phyloP scores from a whole-genome alignment of 2,888 invertebrate species.

The Meandrusa payeni region DNA sequence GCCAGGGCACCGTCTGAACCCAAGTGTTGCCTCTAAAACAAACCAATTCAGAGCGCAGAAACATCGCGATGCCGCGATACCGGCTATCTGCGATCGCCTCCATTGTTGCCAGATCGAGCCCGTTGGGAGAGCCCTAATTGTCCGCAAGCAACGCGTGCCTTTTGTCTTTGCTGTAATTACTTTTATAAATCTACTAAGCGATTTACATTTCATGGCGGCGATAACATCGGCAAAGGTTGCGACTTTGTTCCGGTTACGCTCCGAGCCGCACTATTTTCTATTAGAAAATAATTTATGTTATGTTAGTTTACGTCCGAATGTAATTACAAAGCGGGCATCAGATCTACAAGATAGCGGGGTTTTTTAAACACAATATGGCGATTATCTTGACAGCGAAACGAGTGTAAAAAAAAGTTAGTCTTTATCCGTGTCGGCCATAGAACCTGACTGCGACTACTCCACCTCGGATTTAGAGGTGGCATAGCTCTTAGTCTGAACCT shows the following conservation, averaged over 20 bases:
- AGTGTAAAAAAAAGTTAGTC: no score
- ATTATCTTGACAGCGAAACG: no score
- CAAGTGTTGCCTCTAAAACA: conserved; percentile 44
- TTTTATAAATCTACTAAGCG: conserved; percentile 34
- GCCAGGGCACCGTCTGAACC: conserved; percentile 24
- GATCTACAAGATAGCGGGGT: conserved; percentile 4
- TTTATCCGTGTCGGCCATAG: no score
- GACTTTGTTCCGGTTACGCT: conserved; percentile 37
- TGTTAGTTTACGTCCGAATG: conserved; percentile 27
- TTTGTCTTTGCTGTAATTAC: conserved; percentile 36
- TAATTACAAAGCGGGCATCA: conserved; percentile 30
- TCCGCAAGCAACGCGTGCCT: conserved; percentile 39
- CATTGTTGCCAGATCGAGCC: conserved; percentile 46
- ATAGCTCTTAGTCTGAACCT: no score
- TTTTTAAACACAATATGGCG: conserved; percentile 18
- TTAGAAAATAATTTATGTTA: conserved; percentile 35
- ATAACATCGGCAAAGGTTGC: conserved; percentile 37
- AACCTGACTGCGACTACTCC: no score
- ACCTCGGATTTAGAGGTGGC: no score
- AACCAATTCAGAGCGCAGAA: conserved; percentile 52
- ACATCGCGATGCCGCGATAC: conserved; percentile 55
- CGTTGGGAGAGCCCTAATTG: conserved; percentile 39
- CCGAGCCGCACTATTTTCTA: conserved; percentile 32
- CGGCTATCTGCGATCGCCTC: conserved; percentile 54
- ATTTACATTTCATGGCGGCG: conserved; percentile 33